Conservation (phyloP, 2,113 vertebrate genomes). For the Macroglossus sobrinus region DNA sequence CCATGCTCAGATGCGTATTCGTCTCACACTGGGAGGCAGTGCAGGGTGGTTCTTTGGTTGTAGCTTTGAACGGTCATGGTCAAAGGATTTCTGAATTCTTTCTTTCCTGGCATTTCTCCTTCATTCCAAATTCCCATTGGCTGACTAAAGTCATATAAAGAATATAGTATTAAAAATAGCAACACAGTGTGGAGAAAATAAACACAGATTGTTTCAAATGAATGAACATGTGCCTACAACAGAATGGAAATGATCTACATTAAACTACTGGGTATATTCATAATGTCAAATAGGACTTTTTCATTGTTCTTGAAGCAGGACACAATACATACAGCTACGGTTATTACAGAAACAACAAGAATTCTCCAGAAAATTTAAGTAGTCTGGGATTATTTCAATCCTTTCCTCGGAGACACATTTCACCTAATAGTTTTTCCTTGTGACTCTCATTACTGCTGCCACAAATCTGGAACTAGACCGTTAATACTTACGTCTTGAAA, state of each 20-base stretch:
- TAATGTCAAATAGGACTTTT: slow-evolving; percentile 30
- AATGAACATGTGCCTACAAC: not conserved
- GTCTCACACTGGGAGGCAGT: not conserved
- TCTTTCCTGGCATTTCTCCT: not conserved
- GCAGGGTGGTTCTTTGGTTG: not conserved
- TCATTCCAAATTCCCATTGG: not conserved
- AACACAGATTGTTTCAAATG: slow-evolving; percentile 8
- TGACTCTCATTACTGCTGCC: not conserved
- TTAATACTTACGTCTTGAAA: not conserved
- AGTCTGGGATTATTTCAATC: not conserved
- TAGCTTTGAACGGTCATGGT: not conserved
- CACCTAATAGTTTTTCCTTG: not conserved
- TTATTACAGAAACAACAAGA: not conserved
- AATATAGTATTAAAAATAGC: not conserved
- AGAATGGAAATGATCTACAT: not conserved
- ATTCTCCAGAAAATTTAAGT: not conserved
- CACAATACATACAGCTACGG: not conserved
- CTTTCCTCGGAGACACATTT: slow-evolving; percentile 2
- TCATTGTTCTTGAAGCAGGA: not conserved
- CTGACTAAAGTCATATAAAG: not conserved
- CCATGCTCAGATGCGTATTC: not conserved
- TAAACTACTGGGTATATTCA: not conserved
- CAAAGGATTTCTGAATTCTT: not conserved
- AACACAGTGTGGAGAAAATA: not conserved
- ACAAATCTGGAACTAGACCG: not conserved